Evolutionary conservation across 2,113 vertebrate species (phyloP).

Genomic region (Grus americana): DNA sequence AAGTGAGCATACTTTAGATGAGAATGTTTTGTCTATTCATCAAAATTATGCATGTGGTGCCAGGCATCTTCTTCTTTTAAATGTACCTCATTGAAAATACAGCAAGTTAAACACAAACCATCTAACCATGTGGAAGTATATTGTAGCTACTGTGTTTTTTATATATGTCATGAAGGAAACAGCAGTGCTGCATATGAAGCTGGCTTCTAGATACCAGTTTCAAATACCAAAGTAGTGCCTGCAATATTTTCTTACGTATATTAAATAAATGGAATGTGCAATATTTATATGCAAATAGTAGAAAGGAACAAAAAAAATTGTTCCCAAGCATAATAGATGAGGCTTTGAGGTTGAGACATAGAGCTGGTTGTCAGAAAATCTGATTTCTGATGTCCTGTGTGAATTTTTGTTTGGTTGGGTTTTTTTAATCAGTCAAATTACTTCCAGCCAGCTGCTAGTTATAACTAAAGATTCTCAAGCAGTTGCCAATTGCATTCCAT

Average conservation of each 20-base stretch:
- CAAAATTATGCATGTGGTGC: constrained; percentile 28
- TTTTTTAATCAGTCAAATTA: background rate
- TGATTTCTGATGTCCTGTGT: background rate
- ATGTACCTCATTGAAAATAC: constrained; percentile 51
- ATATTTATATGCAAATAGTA: background rate
- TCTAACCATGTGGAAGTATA: constrained; percentile 3
- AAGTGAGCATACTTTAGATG: constrained; percentile 48
- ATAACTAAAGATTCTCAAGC: background rate
- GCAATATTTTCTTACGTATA: background rate
- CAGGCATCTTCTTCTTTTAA: constrained; percentile 48
- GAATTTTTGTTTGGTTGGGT: background rate
- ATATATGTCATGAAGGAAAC: background rate
- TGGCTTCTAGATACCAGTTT: background rate
- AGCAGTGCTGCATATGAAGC: background rate
- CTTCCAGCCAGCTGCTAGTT: background rate
- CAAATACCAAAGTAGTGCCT: background rate
- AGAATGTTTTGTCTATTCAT: constrained; percentile 32
- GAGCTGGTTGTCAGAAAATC: background rate
- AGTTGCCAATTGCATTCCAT: background rate
- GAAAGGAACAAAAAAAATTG: background rate
- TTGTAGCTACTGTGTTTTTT: background rate
- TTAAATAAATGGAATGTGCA: background rate
- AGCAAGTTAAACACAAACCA: constrained; percentile 47
- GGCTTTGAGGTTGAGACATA: background rate
- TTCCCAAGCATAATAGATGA: background rate